Evolutionary conservation across 1,140 invertebrate genomes (phyloP).

Genomic region (Drosophila melanogaster): Release_6_plus_ISO1_MT NT_033777.3:19681501-19682000

Average conservation of each 20-base stretch:
- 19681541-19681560: not conserved
- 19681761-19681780: not conserved
- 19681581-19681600: no score
- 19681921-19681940: conserved; percentile 48
- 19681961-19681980: conserved; percentile 31
- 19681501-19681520: conserved; percentile 31
- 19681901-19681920: conserved; percentile 40
- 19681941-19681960: conserved; percentile 39
- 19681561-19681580: no score
- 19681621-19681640: not conserved
- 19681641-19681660: not conserved
- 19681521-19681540: conserved; percentile 7
- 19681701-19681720: no score
- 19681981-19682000: conserved; percentile 22
- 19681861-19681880: conserved; percentile 7
- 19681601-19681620: not conserved
- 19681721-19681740: no score
- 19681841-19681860: conserved; percentile 25
- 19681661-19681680: no score
- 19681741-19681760: no score
- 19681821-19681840: not conserved
- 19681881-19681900: conserved; percentile 31
- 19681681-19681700: no score
- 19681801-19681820: not conserved
- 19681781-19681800: not conserved